Evolutionary conservation across 2,113 vertebrate species (phyloP).

Genomic region (Cacatua alba): DNA sequence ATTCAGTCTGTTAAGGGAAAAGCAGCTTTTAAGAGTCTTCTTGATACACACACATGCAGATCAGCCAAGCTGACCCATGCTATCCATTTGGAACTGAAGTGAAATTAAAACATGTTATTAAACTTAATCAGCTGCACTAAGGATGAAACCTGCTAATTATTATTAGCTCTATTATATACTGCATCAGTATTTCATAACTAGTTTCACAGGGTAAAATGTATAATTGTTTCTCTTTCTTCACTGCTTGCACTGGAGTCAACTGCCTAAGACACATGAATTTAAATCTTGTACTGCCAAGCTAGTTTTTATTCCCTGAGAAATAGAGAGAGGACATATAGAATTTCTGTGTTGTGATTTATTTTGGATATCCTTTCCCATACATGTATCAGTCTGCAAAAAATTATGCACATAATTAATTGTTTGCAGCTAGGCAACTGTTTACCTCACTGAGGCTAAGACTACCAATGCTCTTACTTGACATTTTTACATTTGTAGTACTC

Average conservation of each 20-base stretch:
- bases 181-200: neutral
- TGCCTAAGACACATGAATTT: neutral
- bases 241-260: neutral
- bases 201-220: neutral
- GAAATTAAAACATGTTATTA: conserved; percentile 48
- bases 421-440: neutral
- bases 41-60: neutral
- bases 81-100: neutral
- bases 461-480: neutral
- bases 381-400: neutral
- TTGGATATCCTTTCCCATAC: neutral
- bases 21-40: neutral
- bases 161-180: neutral
- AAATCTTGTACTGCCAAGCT: neutral
- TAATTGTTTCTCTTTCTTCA: neutral
- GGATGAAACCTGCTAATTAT: conserved; percentile 33
- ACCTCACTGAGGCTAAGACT: neutral
- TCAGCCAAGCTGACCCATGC: neutral
- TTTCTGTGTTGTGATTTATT: neutral
- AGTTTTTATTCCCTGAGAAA: neutral
- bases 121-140: conserved; percentile 3
- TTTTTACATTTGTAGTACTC: neutral
- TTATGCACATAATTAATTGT: neutral
- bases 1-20: neutral
- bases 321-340: neutral